Base-by-base conservation (phyloP, 1,140 invertebrate genomes). In the Pogonognathellus flavescens region DNA sequence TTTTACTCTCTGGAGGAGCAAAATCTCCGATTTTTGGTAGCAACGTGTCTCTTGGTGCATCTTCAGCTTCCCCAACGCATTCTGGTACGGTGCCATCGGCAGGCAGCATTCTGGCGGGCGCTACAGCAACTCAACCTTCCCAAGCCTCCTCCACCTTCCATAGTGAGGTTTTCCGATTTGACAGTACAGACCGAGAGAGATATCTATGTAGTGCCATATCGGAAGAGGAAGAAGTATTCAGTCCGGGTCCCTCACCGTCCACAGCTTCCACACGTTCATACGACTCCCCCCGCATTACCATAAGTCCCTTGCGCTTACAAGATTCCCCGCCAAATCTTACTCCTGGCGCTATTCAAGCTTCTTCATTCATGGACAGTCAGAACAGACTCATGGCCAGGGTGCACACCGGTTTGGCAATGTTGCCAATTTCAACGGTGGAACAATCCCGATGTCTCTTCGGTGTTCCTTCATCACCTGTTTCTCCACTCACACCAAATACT, bases 151-250 rank as follows among this genome's bases (percentile, higher is more conserved):
- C 84, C 20, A 72, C 84, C 22, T 87, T 87, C 31, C 88, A 85
- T 13, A 89, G 90, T 13, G 91, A 92, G 66, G 91, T 93, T 18
- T 93, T 93, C 86, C 90, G 91, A 49, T 93, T 93, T 87, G 92
- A 93, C 84, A 91, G 90, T 20, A 89, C 90, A 20, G 91, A 92
- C 82, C 86, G 90, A 25, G 90, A 92, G 84, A 87, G 91, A 55
- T 91, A 92, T 85, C 80, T 88, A 59, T 90, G 88, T 82, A 89
- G 89, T 76, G 90, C 89, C 82, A 90, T 91, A 82, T 90, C 90
- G n/a, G 92, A 92, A 85, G 92, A 92, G 88, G 92, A 93, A 85
- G 92, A 93, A 87, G 92, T 93, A 20, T 93, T 93, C 89, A 92
- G 92, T 90, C 92, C 92, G 10, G 90, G 92, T 70, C 91, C 91